Evolutionary conservation across 2,888 invertebrate genomes (phyloP), one percentile per base, ranked within the genome.

Genomic region (Lampropteryx suffumata): DNA sequence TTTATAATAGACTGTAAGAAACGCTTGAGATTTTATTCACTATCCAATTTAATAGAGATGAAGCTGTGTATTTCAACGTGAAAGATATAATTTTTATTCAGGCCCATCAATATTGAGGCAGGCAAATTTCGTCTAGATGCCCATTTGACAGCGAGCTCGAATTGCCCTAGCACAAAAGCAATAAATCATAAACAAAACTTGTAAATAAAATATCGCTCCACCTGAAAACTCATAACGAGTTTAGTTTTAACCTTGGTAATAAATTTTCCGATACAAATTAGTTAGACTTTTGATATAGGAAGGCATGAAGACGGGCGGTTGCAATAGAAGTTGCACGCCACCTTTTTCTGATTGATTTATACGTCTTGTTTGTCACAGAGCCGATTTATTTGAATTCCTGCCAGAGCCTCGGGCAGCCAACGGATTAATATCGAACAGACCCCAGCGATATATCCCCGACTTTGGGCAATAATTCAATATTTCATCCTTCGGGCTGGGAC

Each of bases 351-450:
- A 91, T 91, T 91, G 91, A 91, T 91, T 90, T 90, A 91, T 91
- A 80, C 82, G 79, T 90, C 87, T 91, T 91, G 91, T 91, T 91
- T 91, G 91, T 90, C 90, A 88, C 87, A 71, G 77, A 76, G 67
- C 74, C 76, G 88, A 90, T 90, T 90, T 90, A 91, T 91, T 90
- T 90, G 90, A 90, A 90, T 89, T 89, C 85, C 87, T 84, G 85
- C 86, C 89, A 88, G 86, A 74, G 73, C 62, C 70, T 69, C 77
- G 77, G 79, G 82, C 73, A 80, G 84, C 82, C 84, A 79, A 79
- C 79, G 90, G 90, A 89, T 90, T 90, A 90, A 90, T 90, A 90
- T 89, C 80, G 82, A 74, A 69, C 82, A 82, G 83, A 79, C 82
- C 86, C 83, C 78, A 76, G 69, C 78, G 76, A 80, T 82, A 88